Evolutionary conservation across 2,113 vertebrate genomes (phyloP).

Genomic region (Echinops telfairi): DNA sequence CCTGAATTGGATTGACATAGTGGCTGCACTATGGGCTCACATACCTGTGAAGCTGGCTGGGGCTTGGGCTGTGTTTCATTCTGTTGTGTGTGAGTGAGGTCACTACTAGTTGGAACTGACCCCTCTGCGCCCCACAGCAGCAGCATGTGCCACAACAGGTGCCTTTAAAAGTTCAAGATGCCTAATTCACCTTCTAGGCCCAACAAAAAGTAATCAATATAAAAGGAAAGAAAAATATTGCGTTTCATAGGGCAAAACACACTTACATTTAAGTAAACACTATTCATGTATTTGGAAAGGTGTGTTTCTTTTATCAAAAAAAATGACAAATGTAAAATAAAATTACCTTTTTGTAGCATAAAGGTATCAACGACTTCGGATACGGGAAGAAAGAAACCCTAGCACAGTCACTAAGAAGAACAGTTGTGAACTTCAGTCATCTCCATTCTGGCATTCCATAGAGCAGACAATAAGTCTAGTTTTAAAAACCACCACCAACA

Average conservation of each 20-base stretch:
- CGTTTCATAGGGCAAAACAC: neutral
- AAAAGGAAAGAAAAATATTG: neutral
- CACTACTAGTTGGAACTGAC: no score
- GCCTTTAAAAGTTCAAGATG: neutral
- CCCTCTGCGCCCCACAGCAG: no score
- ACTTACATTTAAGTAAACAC: neutral
- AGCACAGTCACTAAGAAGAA: neutral
- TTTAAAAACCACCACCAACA: no score
- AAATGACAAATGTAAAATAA: neutral
- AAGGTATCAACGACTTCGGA: neutral
- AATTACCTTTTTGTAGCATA: neutral
- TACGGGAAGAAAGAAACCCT: neutral
- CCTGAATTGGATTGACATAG: no score
- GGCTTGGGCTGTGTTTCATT: no score
- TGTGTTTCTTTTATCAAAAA: neutral
- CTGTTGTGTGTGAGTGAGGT: no score
- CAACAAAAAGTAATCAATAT: neutral
- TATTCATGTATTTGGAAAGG: neutral
- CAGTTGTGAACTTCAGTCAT: no score
- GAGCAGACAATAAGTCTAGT: no score
- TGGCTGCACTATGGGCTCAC: no score
- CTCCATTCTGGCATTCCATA: no score
- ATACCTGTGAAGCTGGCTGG: no score
- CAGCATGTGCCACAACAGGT: no score
- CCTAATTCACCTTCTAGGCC: neutral